Conservation (phyloP, 2,797 vertebrate species). For the Bufotes viridis region DNA sequence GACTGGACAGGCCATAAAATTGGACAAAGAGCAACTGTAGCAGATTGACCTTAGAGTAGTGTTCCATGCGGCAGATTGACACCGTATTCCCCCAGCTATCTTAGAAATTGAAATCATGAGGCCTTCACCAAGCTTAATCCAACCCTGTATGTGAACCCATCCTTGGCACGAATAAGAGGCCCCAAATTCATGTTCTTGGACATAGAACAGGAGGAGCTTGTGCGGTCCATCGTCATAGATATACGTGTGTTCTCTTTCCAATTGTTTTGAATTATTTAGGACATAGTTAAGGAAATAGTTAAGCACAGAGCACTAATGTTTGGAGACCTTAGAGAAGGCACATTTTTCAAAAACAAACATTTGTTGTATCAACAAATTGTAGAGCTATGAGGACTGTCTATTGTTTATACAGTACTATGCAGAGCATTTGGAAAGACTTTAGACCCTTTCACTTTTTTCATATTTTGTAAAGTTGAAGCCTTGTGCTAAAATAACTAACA, state of each 20-base stretch:
- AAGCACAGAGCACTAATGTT: neutral
- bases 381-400: neutral
- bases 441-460: too few relatives aligned
- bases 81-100: too few relatives aligned
- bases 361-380: constrained; percentile 16
- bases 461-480: too few relatives aligned
- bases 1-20: too few relatives aligned
- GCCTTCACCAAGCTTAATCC: neutral
- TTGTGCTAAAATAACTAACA: too few relatives aligned
- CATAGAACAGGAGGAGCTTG: neutral
- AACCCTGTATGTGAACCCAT: neutral
- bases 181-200: neutral
- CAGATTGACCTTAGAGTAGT: too few relatives aligned
- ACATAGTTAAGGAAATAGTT: neutral
- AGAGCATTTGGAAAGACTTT: too few relatives aligned
- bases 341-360: constrained; percentile 17
- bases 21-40: too few relatives aligned
- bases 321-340: neutral
- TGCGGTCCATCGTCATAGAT: too few relatives aligned
- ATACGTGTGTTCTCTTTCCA: too few relatives aligned
- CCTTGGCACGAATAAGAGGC: neutral
- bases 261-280: neutral
- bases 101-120: neutral
- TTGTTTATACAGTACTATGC: neutral
- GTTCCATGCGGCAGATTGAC: too few relatives aligned